These are phyloP conservation scores for Miniopterus natalensis DNA, from an alignment of 2,113 vertebrate genomes.

Conservation along the genomic window DNA sequence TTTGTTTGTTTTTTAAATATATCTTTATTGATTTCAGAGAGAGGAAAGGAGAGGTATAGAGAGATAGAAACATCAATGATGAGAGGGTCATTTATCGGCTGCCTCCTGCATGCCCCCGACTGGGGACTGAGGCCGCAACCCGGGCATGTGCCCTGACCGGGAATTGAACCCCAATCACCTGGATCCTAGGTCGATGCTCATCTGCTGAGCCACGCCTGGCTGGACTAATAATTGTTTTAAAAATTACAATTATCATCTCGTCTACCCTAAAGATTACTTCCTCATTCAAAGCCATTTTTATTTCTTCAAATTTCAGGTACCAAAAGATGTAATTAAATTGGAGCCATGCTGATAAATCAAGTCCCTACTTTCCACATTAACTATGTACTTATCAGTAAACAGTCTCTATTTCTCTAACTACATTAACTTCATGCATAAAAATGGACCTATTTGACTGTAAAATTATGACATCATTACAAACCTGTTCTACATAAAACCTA, in stretches of 20 bases:
- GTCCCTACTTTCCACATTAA: conserved; percentile 34
- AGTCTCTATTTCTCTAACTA: neutral
- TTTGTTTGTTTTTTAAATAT: too few relatives aligned
- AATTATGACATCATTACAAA: conserved; percentile 47
- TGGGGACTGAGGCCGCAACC: too few relatives aligned
- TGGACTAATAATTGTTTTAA: neutral
- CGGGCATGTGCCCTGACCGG: too few relatives aligned
- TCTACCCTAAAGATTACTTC: conserved; percentile 20
- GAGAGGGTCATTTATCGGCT: too few relatives aligned
- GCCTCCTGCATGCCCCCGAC: too few relatives aligned
- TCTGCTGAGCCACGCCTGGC: too few relatives aligned
- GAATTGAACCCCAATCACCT: too few relatives aligned
- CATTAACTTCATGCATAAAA: neutral
- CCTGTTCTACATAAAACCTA: conserved; percentile 34
- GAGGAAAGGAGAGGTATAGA: too few relatives aligned
- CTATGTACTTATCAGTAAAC: neutral
- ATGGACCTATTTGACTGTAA: neutral
- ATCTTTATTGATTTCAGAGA: too few relatives aligned
- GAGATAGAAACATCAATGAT: too few relatives aligned
- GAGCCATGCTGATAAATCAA: conserved; percentile 51
- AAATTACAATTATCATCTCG: neutral
- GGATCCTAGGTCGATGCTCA: too few relatives aligned
- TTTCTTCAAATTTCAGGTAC: conserved; percentile 45
- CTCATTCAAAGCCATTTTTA: conserved; percentile 46
- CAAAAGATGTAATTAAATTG: conserved; percentile 8